Evolutionary conservation across 2,888 invertebrate species (phyloP), one percentile per base, ranked within the genome.

Genomic region (Malacosoma neustria): DNA sequence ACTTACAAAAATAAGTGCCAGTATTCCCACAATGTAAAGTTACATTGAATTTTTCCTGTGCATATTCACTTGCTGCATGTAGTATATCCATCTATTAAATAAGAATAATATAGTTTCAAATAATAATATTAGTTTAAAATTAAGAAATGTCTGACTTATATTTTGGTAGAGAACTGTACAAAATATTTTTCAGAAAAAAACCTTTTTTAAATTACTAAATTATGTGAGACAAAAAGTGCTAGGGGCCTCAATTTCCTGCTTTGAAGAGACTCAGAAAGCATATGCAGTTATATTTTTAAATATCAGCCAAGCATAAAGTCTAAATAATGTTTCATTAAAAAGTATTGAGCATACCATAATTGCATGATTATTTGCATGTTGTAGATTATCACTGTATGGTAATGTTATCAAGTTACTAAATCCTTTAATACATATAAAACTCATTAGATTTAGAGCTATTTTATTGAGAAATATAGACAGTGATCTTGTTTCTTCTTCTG

Each of bases 381-480:
- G 41, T 30, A 40, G 41, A 11, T 40, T 41, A 37, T 61, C 39
- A 34, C 59, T 70, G 61, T 69, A 77, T 3, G 84, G 84, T 33
- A 75, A 52, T 36, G 75, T 74, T 14, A 82, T 57, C 13, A 74
- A 51, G 32, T 53, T 61, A 14, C 60, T 63, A 60, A 67, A 79
- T n/a, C 74, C 70, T 54, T 61, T 70, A 1, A 84, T 13, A 53
- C 76, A 72, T 11, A 84, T 64, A 45, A 75, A 81, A 32, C 63
- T 68, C 47, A 82, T 61, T 45, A 74, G 53, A 14, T 65, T 51
- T 11, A 57, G 22, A 30, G 79, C 65, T 41, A 74, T 58, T 15
- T 33, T 52, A 38, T 77, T 67, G 1, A 84, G 51, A 40, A 66
- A 67, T 11, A 45, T 45, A 29, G 76, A 58, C 5, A 81, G 43